Base-by-base conservation (phyloP, 1,140 invertebrate genomes). In the Tetragnatha versicolor region DNA sequence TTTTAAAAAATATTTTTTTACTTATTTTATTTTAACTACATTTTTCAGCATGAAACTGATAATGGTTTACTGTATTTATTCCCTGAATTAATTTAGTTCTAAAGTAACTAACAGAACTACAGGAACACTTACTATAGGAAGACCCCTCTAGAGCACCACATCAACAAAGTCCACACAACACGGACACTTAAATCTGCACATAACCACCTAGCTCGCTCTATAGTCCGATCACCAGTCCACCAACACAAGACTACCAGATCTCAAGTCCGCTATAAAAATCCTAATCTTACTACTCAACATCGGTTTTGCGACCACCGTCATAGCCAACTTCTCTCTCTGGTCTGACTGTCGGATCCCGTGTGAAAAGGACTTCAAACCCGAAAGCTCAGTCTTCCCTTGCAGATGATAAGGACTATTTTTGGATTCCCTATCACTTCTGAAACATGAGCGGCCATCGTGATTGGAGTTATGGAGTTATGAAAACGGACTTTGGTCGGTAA, bases 91-190 rank as follows among this genome's bases (percentile, higher is more conserved):
- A n/a, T n/a, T n/a, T n/a, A n/a, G n/a, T n/a, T n/a, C n/a, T n/a
- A 65, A 39, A n/a, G 35, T 25, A 20, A 45, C 61, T 65, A 42
- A 65, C 61, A 39, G 17, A 65, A 12, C 20, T 7, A 5, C 33
- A 25, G 22, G 29, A 63, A 65, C 20, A 6, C 37, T 25, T 42
- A 35, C 29, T 33, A 53, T 9, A 2, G 42, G 3, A 47, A 47
- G 20, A 47, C 20, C 42, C 12, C 2, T 2, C 20, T 60, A 60
- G 45, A 73, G 69, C 17, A 73, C 69, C 6, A 73, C 69, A 33
- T 73, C 69, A 20, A 73, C 55, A 31, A 73, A 73, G 22, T 73
- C 31, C 2, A 73, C 55, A 31, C 69, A 73, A 31, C 69, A 73
- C 14, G 60, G n/a, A 25, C 69, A 73, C 3, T 31, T 35, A 29